Base-by-base conservation (phyloP, 2,797 vertebrate species). In the Silurus lanzhouensis region DNA sequence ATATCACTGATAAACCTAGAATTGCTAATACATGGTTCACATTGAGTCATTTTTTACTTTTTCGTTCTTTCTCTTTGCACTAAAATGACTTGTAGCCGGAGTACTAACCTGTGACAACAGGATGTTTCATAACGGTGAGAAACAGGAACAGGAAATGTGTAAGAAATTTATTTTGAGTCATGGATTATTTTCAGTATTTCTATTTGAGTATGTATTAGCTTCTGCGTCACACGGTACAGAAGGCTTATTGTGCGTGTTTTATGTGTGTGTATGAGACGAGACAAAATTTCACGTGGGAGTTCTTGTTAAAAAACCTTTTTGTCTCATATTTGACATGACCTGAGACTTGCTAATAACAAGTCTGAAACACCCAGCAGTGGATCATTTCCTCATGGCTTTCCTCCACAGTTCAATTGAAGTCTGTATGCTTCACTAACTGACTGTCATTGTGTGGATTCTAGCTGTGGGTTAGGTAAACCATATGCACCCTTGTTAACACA, bases 61-160 rank as follows among this genome's bases (percentile, higher is more conserved):
- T n/a, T 38, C 38, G 3, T 76, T 25, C 1, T 78, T 61, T 78
- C 27, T 44, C 19, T 61, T 14, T 70, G 52, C 25, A 77, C 4
- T 58, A 58, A 27, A 17, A 57, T 19, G 31, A 5, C n/a, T 68
- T 84, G 2, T 12, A 71, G 44, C 9, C 38, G 3, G 20, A 72
- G 27, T 15, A 72, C 63, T 63, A 74, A 74, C 63, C 60, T 55
- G 4, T 70, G 38, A 66, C 81, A 88, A 83, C 48, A 76, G 89
- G 86, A 84, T 93, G 89, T 91, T 92, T 92, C 91, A 91, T 90
- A 91, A 90, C 91, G 77, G 88, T 89, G 88, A 94, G 92, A 92
- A 93, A 94, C 93, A 94, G 94, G 93, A 94, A 93, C 87, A 92
- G 93, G 94, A 95, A 94, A 90, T 87, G 71, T 94, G 93, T 91